Percentiles rank a stretch among this genome's conserved stretches.
These are phyloP conservation scores for Phocoena phocoena DNA, from an alignment of 2,113 vertebrate species.

Conservation along the genomic window DNA sequence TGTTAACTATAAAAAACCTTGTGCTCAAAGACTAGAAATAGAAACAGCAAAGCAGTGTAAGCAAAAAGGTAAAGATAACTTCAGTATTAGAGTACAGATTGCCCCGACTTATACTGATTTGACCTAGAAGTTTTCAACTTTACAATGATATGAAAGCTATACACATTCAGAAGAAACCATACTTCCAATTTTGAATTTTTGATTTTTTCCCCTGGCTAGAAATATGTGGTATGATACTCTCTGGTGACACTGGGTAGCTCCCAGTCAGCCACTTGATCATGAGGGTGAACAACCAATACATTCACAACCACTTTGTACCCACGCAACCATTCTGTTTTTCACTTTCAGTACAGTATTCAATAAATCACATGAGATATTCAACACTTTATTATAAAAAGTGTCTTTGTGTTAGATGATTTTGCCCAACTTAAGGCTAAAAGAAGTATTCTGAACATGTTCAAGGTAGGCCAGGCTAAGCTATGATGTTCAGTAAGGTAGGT, in stretches of 20 bases:
- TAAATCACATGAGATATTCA: not conserved
- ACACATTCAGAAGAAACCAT: not conserved
- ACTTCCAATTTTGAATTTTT: not conserved
- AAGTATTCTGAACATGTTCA: not conserved
- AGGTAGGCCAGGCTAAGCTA: not conserved
- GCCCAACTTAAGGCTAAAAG: not conserved
- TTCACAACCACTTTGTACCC: not conserved
- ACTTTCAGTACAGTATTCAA: not conserved
- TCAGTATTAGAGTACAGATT: not conserved
- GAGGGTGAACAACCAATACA: not conserved
- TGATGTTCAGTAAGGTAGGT: not conserved
- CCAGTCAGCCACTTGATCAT: not conserved
- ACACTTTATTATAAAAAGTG: not conserved
- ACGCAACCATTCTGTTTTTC: not conserved
- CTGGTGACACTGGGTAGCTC: not conserved
- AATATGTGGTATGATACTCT: not conserved
- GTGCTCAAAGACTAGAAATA: not conserved
- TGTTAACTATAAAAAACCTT: not conserved
- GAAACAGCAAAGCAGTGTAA: not conserved
- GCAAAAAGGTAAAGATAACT: not conserved
- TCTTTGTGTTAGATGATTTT: not conserved
- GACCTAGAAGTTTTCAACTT: not conserved
- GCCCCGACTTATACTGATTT: not conserved
- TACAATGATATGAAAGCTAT: not conserved
- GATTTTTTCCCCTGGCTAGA: not conserved